Conservation (phyloP, 2,888 invertebrate genomes). For the Aricia artaxerxes region DNA sequence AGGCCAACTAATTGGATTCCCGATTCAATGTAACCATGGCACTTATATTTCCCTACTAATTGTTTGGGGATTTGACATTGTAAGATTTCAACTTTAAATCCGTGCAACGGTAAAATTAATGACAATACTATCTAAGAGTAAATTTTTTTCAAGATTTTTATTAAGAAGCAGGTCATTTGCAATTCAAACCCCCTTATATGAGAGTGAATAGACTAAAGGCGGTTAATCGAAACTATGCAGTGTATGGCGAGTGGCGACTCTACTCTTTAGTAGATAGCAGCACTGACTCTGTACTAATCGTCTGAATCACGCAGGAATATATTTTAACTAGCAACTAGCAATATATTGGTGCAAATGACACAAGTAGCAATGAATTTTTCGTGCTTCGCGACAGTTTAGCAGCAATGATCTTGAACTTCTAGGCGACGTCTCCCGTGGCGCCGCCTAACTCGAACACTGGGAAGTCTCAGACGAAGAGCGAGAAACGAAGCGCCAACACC, state of each 20-base stretch:
- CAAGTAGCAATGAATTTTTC: too few relatives aligned
- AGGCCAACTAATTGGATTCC: constrained; percentile 22
- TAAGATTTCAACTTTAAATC: constrained; percentile 11
- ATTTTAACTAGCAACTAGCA: too few relatives aligned
- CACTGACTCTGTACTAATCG: too few relatives aligned
- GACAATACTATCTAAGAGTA: neutral
- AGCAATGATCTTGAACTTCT: neutral
- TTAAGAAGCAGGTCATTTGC: too few relatives aligned
- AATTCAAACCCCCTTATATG: too few relatives aligned
- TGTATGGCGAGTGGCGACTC: too few relatives aligned
- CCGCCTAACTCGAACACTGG: constrained; percentile 52
- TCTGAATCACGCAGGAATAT: too few relatives aligned
- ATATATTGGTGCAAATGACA: too few relatives aligned
- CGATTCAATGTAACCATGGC: neutral
- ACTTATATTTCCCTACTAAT: constrained; percentile 2
- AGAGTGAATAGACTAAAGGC: too few relatives aligned
- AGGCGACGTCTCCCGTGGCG: constrained; percentile 80
- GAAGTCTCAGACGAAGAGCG: constrained; percentile 87
- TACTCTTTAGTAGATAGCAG: too few relatives aligned
- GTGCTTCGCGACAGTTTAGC: too few relatives aligned
- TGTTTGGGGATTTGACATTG: constrained; percentile 16
- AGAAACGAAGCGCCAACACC: constrained; percentile 93
- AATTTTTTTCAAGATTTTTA: neutral
- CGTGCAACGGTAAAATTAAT: neutral
- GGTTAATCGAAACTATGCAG: too few relatives aligned